These are phyloP conservation scores for Petrocephalus sullivani DNA, from an alignment of 2,797 vertebrate species.

Conservation along the genomic window DNA sequence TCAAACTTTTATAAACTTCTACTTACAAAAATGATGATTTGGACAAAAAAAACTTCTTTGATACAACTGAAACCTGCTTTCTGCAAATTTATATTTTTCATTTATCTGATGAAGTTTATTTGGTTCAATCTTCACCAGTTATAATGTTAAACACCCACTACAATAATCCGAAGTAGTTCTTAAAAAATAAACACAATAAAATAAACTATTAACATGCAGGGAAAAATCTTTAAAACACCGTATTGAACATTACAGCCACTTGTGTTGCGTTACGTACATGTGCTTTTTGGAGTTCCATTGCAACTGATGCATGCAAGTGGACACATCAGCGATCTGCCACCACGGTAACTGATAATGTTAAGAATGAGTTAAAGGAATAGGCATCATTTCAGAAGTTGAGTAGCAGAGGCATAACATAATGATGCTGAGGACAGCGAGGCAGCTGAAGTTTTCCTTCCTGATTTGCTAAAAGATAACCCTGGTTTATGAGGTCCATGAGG, in stretches of 20 bases:
- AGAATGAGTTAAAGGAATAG: background rate
- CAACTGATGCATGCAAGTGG: background rate
- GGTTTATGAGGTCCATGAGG: background rate
- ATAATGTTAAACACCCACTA: background rate
- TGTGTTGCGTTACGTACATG: background rate
- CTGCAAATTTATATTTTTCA: background rate
- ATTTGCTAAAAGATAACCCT: background rate
- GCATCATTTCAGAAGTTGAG: background rate
- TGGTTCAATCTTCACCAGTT: background rate
- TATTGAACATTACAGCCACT: background rate
- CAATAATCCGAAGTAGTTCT: background rate
- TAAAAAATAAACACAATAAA: background rate
- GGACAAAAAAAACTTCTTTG: background rate
- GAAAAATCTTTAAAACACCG: background rate
- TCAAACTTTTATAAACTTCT: background rate
- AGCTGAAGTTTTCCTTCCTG: background rate
- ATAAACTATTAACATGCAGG: background rate
- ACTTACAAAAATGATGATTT: background rate
- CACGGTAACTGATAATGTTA: background rate
- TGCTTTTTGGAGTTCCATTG: background rate
- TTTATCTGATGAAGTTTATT: background rate
- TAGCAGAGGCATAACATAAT: background rate
- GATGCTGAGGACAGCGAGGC: background rate
- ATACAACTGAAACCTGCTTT: background rate
- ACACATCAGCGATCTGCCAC: background rate